Percentiles rank a stretch among this genome's conserved stretches.
Evolutionary conservation across 2,888 invertebrate species (phyloP).

Genomic region (Ellobium chinense): DNA sequence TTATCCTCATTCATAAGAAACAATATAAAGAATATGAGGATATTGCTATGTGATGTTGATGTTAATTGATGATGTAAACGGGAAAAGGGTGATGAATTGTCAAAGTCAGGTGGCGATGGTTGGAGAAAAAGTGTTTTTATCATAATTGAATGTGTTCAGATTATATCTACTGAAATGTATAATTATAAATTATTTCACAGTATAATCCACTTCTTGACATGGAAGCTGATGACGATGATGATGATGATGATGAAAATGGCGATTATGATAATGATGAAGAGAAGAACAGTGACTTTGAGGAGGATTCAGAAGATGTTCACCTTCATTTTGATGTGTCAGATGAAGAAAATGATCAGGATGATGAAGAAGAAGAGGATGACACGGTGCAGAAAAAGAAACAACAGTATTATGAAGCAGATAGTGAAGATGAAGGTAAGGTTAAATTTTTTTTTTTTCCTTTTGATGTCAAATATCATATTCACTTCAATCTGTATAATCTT

Average conservation of each 20-base stretch:
- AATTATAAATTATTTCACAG: slow-evolving; percentile 47
- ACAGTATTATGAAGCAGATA: neutral
- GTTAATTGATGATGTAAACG: too few species aligned
- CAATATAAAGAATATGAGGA: too few species aligned
- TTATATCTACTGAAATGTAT: neutral
- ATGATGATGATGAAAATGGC: slow-evolving; percentile 61
- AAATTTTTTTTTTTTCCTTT: too few species aligned
- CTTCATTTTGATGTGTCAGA: slow-evolving; percentile 67
- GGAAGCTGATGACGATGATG: slow-evolving; percentile 80
- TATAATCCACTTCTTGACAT: slow-evolving; percentile 80
- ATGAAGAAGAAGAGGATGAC: neutral
- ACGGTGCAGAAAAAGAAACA: neutral
- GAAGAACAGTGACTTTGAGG: slow-evolving; percentile 60
- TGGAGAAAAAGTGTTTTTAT: too few species aligned
- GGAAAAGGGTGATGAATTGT: too few species aligned
- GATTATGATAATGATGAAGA: slow-evolving; percentile 56
- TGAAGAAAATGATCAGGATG: slow-evolving; percentile 58
- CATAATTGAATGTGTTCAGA: too few species aligned
- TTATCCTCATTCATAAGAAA: too few species aligned
- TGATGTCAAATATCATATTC: too few species aligned
- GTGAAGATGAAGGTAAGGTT: neutral
- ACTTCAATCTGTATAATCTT: too few species aligned
- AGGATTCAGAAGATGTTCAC: slow-evolving; percentile 50
- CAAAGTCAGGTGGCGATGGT: too few species aligned
- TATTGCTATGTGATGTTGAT: too few species aligned